phyloP scores from a whole-genome alignment of 1,140 invertebrate genomes.

The Galleria mellonella region DNA sequence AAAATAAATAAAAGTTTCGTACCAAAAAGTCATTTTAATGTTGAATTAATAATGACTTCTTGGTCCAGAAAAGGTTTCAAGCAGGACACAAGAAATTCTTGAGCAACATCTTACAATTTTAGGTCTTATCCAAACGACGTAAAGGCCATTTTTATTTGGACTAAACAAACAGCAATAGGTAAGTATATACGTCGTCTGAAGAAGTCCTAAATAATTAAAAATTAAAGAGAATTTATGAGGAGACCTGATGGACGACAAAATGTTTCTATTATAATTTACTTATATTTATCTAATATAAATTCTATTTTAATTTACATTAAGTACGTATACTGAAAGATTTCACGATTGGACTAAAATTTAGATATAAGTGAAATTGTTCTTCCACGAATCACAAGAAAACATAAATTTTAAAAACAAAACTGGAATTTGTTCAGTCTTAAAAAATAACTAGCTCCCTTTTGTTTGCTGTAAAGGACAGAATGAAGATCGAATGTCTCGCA shows the following conservation, averaged over 20 bases:
- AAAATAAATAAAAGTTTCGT: too few relatives aligned
- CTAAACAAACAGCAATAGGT: not conserved
- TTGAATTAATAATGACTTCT: conserved; percentile 9
- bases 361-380: conserved; percentile 44
- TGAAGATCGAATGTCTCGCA: conserved; percentile 36
- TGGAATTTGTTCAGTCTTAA: conserved; percentile 71
- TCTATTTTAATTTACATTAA: conserved; percentile 73
- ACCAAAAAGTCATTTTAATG: conserved; percentile 19
- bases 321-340: conserved; percentile 73
- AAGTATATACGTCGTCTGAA: conserved; percentile 35
- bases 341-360: conserved; percentile 64
- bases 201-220: conserved; percentile 32
- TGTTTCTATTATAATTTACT: conserved; percentile 66
- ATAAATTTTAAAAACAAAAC: conserved; percentile 53
- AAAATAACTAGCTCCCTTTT: conserved; percentile 47
- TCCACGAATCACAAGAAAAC: conserved; percentile 42
- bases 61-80: not conserved
- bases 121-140: conserved; percentile 37
- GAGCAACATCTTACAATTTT: conserved; percentile 2
- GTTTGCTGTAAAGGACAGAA: conserved; percentile 35
- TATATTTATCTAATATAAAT: conserved; percentile 72
- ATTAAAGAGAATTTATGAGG: conserved; percentile 10
- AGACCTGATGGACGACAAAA: conserved; percentile 60
- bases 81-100: not conserved
- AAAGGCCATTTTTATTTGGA: conserved; percentile 7